A percentile compares a stretch with the other conserved stretches of the same genome.
Conservation (phyloP, 2,113 vertebrate genomes). For the Etheostoma spectabile region DNA sequence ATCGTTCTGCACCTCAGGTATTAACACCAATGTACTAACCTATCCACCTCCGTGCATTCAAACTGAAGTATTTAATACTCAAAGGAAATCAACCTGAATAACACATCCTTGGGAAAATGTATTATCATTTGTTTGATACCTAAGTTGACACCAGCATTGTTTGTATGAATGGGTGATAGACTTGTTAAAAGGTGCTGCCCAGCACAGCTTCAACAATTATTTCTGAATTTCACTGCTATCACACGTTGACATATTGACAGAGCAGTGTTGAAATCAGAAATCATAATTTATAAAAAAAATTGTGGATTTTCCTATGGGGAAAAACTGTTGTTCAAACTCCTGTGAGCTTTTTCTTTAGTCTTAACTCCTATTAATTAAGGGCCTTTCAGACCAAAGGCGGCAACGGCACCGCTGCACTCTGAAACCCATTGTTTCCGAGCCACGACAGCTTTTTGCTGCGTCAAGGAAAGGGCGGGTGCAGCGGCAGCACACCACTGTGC, state of each 20-base stretch:
- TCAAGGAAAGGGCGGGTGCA: too few species aligned
- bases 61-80: constrained; percentile 42
- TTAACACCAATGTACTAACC: constrained; percentile 61
- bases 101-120: constrained; percentile 44
- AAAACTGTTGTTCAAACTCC: not conserved
- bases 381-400: too few species aligned
- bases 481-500: too few species aligned
- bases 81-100: constrained; percentile 52
- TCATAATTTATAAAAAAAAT: not conserved
- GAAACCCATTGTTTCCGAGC: too few species aligned
- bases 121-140: constrained; percentile 33
- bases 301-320: not conserved
- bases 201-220: constrained; percentile 15
- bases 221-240: not conserved
- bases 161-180: constrained; percentile 2
- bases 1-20: constrained; percentile 67
- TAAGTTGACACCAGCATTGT: constrained; percentile 13
- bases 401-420: too few species aligned
- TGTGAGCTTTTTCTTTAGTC: not conserved
- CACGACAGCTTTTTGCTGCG: too few species aligned
- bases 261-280: not conserved
- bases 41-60: constrained; percentile 49
- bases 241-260: not conserved
- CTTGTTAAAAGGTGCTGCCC: not conserved
- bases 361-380: constrained; percentile 18